Conservation (phyloP, 2,888 invertebrate genomes). For the Halictus quadricinctus region DNA sequence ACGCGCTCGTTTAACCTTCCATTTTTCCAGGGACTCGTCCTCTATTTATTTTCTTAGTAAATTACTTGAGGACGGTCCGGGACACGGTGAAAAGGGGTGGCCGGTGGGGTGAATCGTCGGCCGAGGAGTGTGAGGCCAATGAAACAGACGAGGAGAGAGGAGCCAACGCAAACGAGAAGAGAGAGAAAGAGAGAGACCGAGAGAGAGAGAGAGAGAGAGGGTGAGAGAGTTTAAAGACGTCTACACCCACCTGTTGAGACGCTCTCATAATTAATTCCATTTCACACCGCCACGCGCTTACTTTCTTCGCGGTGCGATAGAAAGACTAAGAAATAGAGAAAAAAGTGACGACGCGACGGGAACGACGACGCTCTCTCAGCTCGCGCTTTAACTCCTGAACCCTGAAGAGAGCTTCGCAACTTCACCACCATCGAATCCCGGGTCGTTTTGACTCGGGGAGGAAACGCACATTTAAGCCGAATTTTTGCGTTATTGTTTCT, state of each 20-base stretch:
- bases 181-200: slow-evolving; percentile 18
- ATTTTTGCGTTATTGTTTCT: neutral
- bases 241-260: slow-evolving; percentile 82
- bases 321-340: slow-evolving; percentile 46
- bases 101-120: slow-evolving; percentile 63
- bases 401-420: neutral
- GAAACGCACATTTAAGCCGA: neutral
- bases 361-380: slow-evolving; percentile 33
- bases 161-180: neutral
- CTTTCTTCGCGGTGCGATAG: slow-evolving; percentile 64
- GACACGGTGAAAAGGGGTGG: slow-evolving; percentile 74
- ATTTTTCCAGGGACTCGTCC: slow-evolving; percentile 73
- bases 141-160: slow-evolving; percentile 43
- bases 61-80: slow-evolving; percentile 79
- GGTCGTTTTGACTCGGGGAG: neutral
- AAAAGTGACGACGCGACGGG: slow-evolving; percentile 18
- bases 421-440: neutral
- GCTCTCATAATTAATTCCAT: slow-evolving; percentile 82
- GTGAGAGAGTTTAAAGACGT: slow-evolving; percentile 76
- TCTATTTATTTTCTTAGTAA: slow-evolving; percentile 82
- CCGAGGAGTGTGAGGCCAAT: slow-evolving; percentile 37
- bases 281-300: slow-evolving; percentile 78
- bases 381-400: slow-evolving; percentile 7
- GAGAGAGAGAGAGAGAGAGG: slow-evolving; percentile 19
- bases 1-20: slow-evolving; percentile 75